A percentile compares a stretch with the other conserved stretches of the same genome.
These are phyloP conservation scores for Hiodon tergisus DNA, from an alignment of 2,113 vertebrate genomes.

Conservation along the genomic window DNA sequence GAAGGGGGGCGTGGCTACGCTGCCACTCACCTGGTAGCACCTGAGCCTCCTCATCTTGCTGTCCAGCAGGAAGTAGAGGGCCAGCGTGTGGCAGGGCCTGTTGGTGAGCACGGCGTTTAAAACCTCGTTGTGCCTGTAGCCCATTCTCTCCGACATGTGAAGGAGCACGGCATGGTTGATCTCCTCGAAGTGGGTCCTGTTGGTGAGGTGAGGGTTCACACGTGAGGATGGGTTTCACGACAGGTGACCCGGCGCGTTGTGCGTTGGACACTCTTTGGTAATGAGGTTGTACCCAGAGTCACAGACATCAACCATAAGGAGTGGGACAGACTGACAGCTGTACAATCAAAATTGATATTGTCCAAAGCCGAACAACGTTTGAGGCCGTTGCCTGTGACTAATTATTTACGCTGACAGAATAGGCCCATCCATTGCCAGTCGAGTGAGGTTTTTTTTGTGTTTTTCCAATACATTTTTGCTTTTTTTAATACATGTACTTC, in stretches of 20 bases:
- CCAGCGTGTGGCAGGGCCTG: constrained; percentile 84
- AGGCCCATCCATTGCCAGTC: no score
- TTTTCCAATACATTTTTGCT: no score
- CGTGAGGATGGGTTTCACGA: not conserved
- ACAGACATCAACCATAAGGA: no score
- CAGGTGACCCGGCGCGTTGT: not conserved
- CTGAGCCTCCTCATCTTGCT: constrained; percentile 86
- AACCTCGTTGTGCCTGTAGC: constrained; percentile 88
- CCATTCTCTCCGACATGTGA: constrained; percentile 90
- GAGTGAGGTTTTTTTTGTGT: no score
- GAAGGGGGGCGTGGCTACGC: no score
- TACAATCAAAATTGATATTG: no score
- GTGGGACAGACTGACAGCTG: no score
- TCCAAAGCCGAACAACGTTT: no score
- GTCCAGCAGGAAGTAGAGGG: constrained; percentile 89
- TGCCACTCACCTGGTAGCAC: constrained; percentile 69
- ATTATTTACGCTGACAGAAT: no score
- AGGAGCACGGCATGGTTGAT: constrained; percentile 85
- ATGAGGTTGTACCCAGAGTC: not conserved
- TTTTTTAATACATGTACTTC: no score
- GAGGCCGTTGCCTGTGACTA: no score
- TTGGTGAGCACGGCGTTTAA: constrained; percentile 90
- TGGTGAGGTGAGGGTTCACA: not conserved
- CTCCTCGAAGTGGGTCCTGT: constrained; percentile 87
- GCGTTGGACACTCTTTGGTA: not conserved